phyloP scores from a whole-genome alignment of 2,888 invertebrate species.

The Celastrina argiolus region DNA sequence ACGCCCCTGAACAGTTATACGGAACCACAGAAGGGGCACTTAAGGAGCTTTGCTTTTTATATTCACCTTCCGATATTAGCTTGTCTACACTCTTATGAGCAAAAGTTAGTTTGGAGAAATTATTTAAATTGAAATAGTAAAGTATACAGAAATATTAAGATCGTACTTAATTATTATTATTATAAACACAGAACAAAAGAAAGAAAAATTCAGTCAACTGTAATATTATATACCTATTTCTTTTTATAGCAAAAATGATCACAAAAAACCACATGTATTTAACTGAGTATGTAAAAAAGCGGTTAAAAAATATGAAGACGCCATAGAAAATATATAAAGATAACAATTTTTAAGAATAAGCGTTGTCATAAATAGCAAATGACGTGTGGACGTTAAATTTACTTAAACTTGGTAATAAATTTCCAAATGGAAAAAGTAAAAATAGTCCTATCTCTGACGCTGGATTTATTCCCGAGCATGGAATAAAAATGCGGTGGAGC shows the following conservation, averaged over 20 bases:
- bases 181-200: no score
- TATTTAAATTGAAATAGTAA: not conserved
- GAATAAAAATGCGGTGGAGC: conserved; percentile 43
- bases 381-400: conserved; percentile 13
- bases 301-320: no score
- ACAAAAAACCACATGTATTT: no score
- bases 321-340: no score
- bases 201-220: no score
- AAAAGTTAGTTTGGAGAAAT: conserved; percentile 14
- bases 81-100: conserved; percentile 30
- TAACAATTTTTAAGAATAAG: no score
- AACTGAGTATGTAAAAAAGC: no score
- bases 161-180: not conserved
- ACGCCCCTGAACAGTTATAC: conserved; percentile 55
- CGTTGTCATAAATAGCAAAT: not conserved
- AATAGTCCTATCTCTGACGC: conserved; percentile 38
- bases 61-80: conserved; percentile 34
- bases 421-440: conserved; percentile 15
- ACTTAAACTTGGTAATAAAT: conserved; percentile 13
- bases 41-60: conserved; percentile 47
- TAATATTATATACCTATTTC: no score
- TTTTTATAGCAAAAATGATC: no score
- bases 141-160: not conserved
- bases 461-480: conserved; percentile 43
- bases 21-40: conserved; percentile 61